Evolutionary conservation across 2,888 invertebrate genomes (phyloP), one percentile per base, ranked within the genome.

Genomic region (Cheilosia pagana): DNA sequence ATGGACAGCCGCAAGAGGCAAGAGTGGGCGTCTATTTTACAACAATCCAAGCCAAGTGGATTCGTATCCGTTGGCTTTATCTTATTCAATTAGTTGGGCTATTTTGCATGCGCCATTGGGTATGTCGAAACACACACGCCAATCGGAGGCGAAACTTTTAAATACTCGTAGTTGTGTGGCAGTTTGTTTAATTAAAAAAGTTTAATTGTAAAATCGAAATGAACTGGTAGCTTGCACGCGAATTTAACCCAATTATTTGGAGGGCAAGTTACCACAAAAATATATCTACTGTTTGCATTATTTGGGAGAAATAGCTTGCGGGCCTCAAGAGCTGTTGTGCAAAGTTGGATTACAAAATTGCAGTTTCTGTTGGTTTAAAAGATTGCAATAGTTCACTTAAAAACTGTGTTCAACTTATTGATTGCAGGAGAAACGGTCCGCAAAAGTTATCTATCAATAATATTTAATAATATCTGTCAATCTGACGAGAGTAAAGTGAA

Each of bases 1-100:
- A 35, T 35, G 35, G 35, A 35, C 2, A 12, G 53, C 48, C 35
- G n/a, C 23, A 12, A 16, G 57, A 23, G 78, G 21, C 16, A 12
- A 14, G 57, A 23, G 78, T 74, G 45, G 82, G 82, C 78, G 74
- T 78, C 57, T 77, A 35, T 55, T 82, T 71, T 65, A 53, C n/a
- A 53, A 53, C 53, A 31, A 67, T 60, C 45, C 43, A 28, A 59
- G 28, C 52, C 63, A 59, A 70, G 76, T 75, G 70, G 68, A 76
- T 63, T 74, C 60, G 43, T 63, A 25, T 71, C 68, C 68, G 62
- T 50, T 43, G 43, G 21, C 55, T 53, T 48, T 57, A 19, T 75
- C 43, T 71, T 39, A 52, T 35, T 76, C 70, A 63, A 81, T 65
- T 57, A 52, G 48, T 67, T 82, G 50, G 16, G 28, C 21, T 81